phyloP scores from a whole-genome alignment of 2,797 vertebrate genomes.

The Schizopygopsis pylzovi region DNA sequence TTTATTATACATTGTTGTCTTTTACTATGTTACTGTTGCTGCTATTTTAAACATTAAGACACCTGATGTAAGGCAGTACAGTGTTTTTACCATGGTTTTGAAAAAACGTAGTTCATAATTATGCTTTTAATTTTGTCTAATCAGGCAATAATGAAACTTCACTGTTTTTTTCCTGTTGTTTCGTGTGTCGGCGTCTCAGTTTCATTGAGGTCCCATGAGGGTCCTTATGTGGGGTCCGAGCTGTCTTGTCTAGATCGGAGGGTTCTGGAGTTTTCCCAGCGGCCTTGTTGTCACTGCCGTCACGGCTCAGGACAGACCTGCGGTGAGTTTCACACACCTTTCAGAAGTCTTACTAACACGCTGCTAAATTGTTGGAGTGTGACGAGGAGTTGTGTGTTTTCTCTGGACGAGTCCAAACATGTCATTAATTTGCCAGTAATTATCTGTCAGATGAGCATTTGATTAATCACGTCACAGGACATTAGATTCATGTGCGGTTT shows the following conservation, averaged over 20 bases:
- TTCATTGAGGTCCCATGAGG: slow-evolving; percentile 86
- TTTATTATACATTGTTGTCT: no score
- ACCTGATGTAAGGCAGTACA: not conserved
- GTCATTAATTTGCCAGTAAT: not conserved
- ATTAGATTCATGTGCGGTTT: not conserved
- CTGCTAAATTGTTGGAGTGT: not conserved
- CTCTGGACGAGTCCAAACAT: not conserved
- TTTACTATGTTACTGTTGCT: not conserved
- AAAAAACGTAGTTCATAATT: not conserved
- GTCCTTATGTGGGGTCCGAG: slow-evolving; percentile 87
- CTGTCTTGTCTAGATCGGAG: slow-evolving; percentile 87
- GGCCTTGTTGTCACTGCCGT: slow-evolving; percentile 86
- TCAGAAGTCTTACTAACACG: not conserved
- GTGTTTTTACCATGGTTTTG: not conserved
- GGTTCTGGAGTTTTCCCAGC: slow-evolving; percentile 78
- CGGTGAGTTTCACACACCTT: slow-evolving; percentile 75
- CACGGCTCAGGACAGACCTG: slow-evolving; percentile 80
- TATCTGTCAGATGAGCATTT: not conserved
- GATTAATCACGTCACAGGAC: not conserved
- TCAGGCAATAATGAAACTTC: not conserved
- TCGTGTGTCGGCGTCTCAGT: slow-evolving; percentile 62
- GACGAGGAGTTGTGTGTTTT: not conserved
- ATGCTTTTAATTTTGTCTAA: not conserved
- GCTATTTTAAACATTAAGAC: not conserved
- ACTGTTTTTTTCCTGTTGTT: not conserved